phyloP scores from a whole-genome alignment of 2,888 invertebrate genomes.

The Gisinianus flammeolus region DNA sequence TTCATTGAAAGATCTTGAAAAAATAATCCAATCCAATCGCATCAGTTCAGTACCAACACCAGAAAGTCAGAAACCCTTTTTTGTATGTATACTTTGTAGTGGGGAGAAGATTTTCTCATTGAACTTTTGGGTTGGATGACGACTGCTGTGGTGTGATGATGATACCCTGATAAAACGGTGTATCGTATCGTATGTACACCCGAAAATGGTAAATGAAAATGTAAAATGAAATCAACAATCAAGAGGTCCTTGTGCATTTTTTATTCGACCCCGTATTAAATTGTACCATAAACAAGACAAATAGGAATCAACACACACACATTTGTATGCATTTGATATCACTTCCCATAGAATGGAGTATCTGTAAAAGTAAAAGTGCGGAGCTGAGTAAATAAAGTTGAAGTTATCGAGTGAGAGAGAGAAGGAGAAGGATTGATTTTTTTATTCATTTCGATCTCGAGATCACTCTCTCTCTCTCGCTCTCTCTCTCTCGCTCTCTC shows the following conservation, averaged over 20 bases:
- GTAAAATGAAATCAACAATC: slow-evolving; percentile 4
- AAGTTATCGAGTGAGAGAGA: no score
- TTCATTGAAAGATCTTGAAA: slow-evolving; percentile 15
- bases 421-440: not conserved
- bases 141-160: no score
- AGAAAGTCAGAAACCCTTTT: slow-evolving; percentile 3
- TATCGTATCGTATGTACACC: not conserved
- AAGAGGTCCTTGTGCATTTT: slow-evolving; percentile 11
- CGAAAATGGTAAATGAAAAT: not conserved
- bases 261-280: not conserved
- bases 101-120: slow-evolving; percentile 8
- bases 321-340: no score
- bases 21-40: slow-evolving; percentile 24
- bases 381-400: no score
- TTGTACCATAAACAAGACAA: not conserved
- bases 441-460: no score
- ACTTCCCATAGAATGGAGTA: no score
- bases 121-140: not conserved
- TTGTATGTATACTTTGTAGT: not conserved
- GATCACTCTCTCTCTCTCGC: no score
- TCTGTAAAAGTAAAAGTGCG: not conserved
- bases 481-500: no score
- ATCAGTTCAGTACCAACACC: no score
- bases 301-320: no score
- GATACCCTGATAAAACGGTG: not conserved